Percentiles rank a stretch among this genome's conserved stretches.
phyloP scores from a whole-genome alignment of 2,113 vertebrate genomes.

The Rhinichthys klamathensis region DNA sequence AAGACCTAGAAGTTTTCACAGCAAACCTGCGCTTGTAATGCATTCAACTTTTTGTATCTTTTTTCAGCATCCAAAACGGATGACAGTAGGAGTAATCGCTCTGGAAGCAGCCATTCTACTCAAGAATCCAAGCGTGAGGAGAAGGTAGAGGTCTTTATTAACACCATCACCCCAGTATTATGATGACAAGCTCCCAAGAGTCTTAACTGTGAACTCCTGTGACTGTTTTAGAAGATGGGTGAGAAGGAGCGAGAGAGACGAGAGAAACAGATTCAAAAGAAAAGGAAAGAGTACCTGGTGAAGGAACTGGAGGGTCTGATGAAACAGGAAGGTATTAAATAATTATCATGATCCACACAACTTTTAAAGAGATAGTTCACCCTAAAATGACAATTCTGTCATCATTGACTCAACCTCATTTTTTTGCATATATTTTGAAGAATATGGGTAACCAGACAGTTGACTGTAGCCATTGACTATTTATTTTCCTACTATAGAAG shows the following conservation, averaged over 20 bases:
- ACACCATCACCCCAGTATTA: neutral
- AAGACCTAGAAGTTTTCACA: neutral
- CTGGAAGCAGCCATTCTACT: conserved; percentile 51
- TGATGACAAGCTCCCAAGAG: neutral
- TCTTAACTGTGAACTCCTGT: neutral
- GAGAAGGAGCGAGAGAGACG: conserved; percentile 78
- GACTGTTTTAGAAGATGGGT: conserved; percentile 73
- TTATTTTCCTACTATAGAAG: no score
- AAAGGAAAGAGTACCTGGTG: conserved; percentile 83
- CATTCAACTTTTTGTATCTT: neutral
- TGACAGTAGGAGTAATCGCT: conserved; percentile 45
- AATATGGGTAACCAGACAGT: no score
- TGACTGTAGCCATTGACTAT: no score
- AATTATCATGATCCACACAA: neutral
- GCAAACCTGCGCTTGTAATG: neutral
- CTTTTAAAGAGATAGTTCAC: no score
- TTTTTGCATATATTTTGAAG: no score
- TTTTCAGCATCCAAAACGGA: conserved; percentile 44
- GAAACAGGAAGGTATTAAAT: conserved; percentile 84
- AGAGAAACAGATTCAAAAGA: conserved; percentile 79
- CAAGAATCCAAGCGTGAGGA: conserved; percentile 73
- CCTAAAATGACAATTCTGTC: no score
- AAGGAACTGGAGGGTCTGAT: conserved; percentile 87
- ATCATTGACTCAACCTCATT: no score
- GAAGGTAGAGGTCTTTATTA: conserved; percentile 73